Evolutionary conservation across 2,888 invertebrate species (phyloP), one percentile per base, ranked within the genome.

Genomic region (Dynastes hyllus): DNA sequence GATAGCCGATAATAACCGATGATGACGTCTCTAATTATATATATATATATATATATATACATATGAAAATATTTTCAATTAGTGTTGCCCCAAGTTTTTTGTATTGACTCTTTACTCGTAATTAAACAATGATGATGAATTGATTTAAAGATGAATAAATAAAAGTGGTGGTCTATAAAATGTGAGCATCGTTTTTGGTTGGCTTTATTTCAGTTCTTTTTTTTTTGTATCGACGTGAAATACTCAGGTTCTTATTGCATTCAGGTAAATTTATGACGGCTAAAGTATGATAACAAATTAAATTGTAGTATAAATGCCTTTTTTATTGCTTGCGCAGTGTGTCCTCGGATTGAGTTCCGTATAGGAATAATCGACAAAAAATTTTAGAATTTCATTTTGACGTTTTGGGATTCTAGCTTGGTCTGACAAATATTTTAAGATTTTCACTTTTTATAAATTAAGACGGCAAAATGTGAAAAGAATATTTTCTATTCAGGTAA

Each of bases 121-220:
- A 85, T 84, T 83, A 83, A 84, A 84, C 82, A 82, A 84, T 73
- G 61, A 73, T 45, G 45, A 45, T 45, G 45, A 45, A 45, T 37
- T 73, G 22, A 77, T 71, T 71, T 37, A 78, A 73, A 50, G 58
- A 70, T 55, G 50, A 69, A 82, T 84, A 85, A 87, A 87, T 87
- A 87, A 87, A 87, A 86, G 82, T 86, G 84, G 83, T 87, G 81
- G 85, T 81, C 80, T 83, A 85, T 83, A 83, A 82, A 79, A 78
- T 40, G 79, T 81, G 27, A 11, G 45, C 16, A 53, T 51, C 29
- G 50, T 69, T 27, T 50, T 69, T 69, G 67, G 63, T 63, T 83
- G 80, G 79, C 83, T 85, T 84, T 84, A 82, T 82, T 22, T 3
- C 55, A 6, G 70, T 77, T 75, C n/a, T 78, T 78, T 79, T 79